Conservation (phyloP, 2,888 invertebrate species). For the Pseudanteris insignis region DNA sequence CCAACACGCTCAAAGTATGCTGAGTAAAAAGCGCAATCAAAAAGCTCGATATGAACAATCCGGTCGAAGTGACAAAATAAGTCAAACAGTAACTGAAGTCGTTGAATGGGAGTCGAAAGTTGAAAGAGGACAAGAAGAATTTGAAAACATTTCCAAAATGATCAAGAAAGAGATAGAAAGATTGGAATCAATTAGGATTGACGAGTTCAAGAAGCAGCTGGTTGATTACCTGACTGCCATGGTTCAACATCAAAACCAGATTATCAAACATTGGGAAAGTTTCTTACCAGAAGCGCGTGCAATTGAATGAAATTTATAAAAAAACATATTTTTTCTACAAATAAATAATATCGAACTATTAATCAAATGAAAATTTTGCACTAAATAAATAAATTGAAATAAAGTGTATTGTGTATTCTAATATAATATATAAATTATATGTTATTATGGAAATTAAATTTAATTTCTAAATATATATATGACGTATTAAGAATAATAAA, state of each 20-base stretch:
- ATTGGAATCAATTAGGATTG: constrained; percentile 87
- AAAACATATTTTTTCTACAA: constrained; percentile 29
- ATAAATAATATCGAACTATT: neutral
- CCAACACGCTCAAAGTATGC: constrained; percentile 94
- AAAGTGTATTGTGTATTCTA: too few relatives aligned
- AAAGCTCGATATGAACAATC: constrained; percentile 92
- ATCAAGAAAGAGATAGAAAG: constrained; percentile 94
- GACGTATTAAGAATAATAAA: too few relatives aligned
- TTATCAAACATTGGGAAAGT: constrained; percentile 94
- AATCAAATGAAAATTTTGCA: too few relatives aligned
- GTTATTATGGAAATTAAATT: too few relatives aligned
- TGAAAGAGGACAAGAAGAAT: constrained; percentile 95
- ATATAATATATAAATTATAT: too few relatives aligned
- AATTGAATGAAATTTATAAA: constrained; percentile 75
- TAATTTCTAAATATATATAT: too few relatives aligned
- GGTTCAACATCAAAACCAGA: constrained; percentile 92
- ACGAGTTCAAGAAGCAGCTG: constrained; percentile 90
- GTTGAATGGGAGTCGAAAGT: constrained; percentile 97
- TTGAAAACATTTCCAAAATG: constrained; percentile 92
- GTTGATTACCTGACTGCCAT: constrained; percentile 93
- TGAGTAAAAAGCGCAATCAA: constrained; percentile 92
- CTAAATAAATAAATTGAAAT: too few relatives aligned
- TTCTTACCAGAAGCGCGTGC: constrained; percentile 95
- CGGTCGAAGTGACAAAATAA: constrained; percentile 88
- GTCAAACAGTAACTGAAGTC: constrained; percentile 89